Evolutionary conservation across 2,888 invertebrate genomes (phyloP), one percentile per base, ranked within the genome.

Genomic region (Nyleta sp.): DNA sequence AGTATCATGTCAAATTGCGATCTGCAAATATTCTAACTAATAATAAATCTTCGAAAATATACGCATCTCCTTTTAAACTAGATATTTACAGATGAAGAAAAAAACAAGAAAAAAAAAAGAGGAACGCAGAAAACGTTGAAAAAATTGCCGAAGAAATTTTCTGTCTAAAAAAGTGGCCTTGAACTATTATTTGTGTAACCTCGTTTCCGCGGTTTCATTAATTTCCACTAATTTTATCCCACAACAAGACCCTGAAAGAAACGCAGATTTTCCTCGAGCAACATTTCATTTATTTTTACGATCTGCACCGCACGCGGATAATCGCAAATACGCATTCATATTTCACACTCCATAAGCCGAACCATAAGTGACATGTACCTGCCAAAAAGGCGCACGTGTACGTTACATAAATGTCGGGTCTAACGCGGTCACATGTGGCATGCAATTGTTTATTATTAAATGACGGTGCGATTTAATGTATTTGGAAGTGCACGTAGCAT

Each of bases 161-260:
- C 18, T 10, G 28, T 10, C 33, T 10, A 11, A 53, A 65, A 65
- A 44, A 53, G 11, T 44, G 65, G 35, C 65, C 53, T 65, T 65
- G 65, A 65, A 65, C 22, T 10, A 17, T 35, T 31, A 55, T 65
- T 67, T 46, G 38, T 35, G 11, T 67, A 67, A 55, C 67, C 67
- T 24, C 17, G 24, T 42, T 64, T 42, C 64, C 15, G 7, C 18
- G 48, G 28, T 40, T 50, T 40, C 35, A 67, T 55, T 67, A 20
- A 22, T 53, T 44, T 65, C 10, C 15, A 33, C 33, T 50, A 50
- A 50, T 28, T 64, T 64, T 64, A 40, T n/a, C n/a, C n/a, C n/a
- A n/a, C n/a, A n/a, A n/a, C n/a, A n/a, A n/a, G n/a, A n/a, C n/a
- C n/a, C n/a, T n/a, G n/a, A n/a, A n/a, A n/a, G n/a, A n/a, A n/a